Base-by-base conservation (phyloP, 2,888 invertebrate genomes). In the Caenorhabditis sp. region DNA sequence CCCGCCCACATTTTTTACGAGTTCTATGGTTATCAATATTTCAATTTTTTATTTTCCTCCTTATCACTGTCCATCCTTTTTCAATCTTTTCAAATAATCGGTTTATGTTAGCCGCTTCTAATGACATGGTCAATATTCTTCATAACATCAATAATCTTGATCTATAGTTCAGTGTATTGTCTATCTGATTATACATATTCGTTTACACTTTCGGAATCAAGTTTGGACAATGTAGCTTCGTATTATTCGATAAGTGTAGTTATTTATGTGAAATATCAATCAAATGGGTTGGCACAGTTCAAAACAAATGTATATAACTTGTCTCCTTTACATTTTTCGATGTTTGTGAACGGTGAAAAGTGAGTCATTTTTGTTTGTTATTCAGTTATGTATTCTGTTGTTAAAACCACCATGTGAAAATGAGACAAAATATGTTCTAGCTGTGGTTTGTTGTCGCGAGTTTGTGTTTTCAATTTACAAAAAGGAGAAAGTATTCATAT, bases 281-380 rank as follows among this genome's bases (percentile, higher is more conserved):
- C 55, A 19, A 53, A 61, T 55, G 68, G 55, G 12, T 17, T n/a
- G 3, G 68, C 63, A 1, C 31, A 21, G 1, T 61, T 72, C n/a
- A 49, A 54, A 19, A 68, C 68, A 8, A 36, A 61, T 26, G 72
- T 72, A 14, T 24, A 54, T 21, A 62, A 62, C 31, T 53, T 68
- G n/a, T 61, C 72, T 8, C 64, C 60, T 0, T 50, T 62, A 3
- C 64, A 68, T 57, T 72, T 72, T 58, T 63, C 66, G 36, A 62
- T 72, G 64, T 72, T 43, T 58, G 59, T 68, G 4, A 72, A 72
- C 61, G 68, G 62, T 14, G 49, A 36, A 53, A 72, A 72, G 72
- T 72, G 19, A 58, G 72, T 72, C 49, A 65, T 55, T 43, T 36
- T 36, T n/a, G 10, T 31, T 31, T 31, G 31, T 31, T 31, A 31